Evolutionary conservation across 2,888 invertebrate genomes (phyloP).

Genomic region (Tipula helvola): DNA sequence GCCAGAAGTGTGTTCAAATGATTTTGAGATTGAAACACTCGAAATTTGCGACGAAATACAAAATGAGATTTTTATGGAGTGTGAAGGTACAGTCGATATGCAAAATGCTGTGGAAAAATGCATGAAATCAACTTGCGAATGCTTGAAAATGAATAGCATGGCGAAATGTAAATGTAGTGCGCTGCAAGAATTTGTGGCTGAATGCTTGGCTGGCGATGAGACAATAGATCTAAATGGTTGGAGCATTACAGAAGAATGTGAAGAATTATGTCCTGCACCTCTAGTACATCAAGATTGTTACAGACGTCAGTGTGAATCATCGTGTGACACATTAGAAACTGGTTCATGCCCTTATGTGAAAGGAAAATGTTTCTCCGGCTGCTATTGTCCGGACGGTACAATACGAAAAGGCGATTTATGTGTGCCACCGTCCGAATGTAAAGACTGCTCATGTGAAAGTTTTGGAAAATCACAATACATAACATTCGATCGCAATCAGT

Average conservation of each 20-base stretch:
- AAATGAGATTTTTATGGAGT: slow-evolving; percentile 37
- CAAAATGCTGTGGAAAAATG: slow-evolving; percentile 61
- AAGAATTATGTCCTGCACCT: slow-evolving; percentile 57
- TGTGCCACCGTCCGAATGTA: slow-evolving; percentile 55
- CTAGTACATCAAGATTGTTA: slow-evolving; percentile 75
- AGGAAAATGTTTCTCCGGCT: slow-evolving; percentile 66
- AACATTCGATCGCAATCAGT: slow-evolving; percentile 69
- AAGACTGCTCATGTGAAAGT: slow-evolving; percentile 64
- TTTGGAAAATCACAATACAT: slow-evolving; percentile 69
- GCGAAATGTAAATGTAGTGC: slow-evolving; percentile 55
- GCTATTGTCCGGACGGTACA: slow-evolving; percentile 68
- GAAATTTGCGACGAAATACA: slow-evolving; percentile 54
- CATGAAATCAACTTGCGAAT: slow-evolving; percentile 62
- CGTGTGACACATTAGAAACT: slow-evolving; percentile 50
- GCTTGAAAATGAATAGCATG: slow-evolving; percentile 35
- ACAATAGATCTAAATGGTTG: slow-evolving; percentile 53
- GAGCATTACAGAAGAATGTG: slow-evolving; percentile 60
- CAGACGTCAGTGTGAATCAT: slow-evolving; percentile 62
- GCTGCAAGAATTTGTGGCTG: slow-evolving; percentile 56
- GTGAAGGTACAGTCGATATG: slow-evolving; percentile 48
- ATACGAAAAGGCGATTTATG: slow-evolving; percentile 56
- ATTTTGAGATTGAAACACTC: slow-evolving; percentile 50
- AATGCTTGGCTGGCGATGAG: slow-evolving; percentile 54
- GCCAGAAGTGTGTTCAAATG: slow-evolving; percentile 45
- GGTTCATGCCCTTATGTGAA: slow-evolving; percentile 48